These are phyloP conservation scores for Apodemia duryi DNA, from an alignment of 2,888 invertebrate genomes.

Conservation along the genomic window DNA sequence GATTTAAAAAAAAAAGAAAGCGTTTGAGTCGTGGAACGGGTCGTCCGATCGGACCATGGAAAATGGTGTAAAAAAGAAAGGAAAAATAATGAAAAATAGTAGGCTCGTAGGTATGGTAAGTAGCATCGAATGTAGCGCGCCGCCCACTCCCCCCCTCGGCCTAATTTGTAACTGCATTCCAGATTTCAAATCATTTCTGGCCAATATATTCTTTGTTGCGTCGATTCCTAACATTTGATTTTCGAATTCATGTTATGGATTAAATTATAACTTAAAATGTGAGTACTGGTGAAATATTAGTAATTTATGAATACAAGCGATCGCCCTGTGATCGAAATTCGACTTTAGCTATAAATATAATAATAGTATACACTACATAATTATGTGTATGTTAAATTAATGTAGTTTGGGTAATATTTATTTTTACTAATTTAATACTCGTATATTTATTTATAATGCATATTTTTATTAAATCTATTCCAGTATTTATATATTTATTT, in stretches of 20 bases:
- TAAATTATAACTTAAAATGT: background rate
- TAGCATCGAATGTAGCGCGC: conserved; percentile 41
- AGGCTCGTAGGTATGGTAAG: conserved; percentile 66
- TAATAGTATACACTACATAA: too few relatives aligned
- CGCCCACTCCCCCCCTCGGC: conserved; percentile 16
- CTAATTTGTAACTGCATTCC: conserved; percentile 49
- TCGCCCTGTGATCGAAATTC: too few relatives aligned
- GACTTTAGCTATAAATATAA: background rate
- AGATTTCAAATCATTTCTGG: conserved; percentile 24
- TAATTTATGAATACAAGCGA: background rate
- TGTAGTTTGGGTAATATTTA: too few relatives aligned
- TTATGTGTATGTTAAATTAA: too few relatives aligned
- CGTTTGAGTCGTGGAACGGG: conserved; percentile 40
- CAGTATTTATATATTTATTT: too few relatives aligned
- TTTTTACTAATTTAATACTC: too few relatives aligned
- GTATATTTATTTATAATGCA: too few relatives aligned
- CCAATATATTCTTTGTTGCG: conserved; percentile 7
- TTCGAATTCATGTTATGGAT: background rate
- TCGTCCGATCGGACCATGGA: conserved; percentile 58
- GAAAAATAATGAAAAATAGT: conserved; percentile 58
- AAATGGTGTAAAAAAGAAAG: conserved; percentile 64
- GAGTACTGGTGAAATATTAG: too few relatives aligned
- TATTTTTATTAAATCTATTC: too few relatives aligned
- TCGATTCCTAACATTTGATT: conserved; percentile 9
- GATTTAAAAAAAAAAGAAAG: conserved; percentile 62